phyloP scores from a whole-genome alignment of 2,888 invertebrate genomes.

The Prosapia bicincta region DNA sequence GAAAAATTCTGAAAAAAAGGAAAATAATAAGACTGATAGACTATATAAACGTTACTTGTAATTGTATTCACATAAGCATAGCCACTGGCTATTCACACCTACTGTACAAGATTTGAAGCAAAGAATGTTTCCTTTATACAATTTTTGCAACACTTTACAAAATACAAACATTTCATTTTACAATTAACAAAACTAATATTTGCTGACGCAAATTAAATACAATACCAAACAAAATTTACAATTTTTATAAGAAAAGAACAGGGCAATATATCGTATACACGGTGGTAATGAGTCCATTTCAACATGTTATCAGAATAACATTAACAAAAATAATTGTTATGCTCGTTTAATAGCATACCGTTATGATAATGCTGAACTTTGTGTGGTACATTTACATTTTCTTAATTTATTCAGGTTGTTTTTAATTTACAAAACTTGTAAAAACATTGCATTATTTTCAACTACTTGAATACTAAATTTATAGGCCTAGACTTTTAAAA shows the following conservation, averaged over 20 bases:
- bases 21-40: slow-evolving; percentile 20
- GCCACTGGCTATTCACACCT: slow-evolving; percentile 40
- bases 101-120: slow-evolving; percentile 38
- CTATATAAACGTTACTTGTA: slow-evolving; percentile 40
- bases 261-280: neutral
- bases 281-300: neutral
- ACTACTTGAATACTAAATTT: too few species aligned
- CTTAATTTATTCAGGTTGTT: too few species aligned
- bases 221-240: neutral
- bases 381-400: too few species aligned
- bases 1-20: neutral
- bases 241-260: neutral
- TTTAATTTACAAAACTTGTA: too few species aligned
- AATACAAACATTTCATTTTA: neutral
- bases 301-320: neutral
- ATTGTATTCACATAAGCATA: slow-evolving; percentile 39
- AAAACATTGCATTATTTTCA: too few species aligned
- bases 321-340: neutral
- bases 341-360: too few species aligned
- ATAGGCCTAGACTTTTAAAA: too few species aligned
- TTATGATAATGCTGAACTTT: neutral
- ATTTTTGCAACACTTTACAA: slow-evolving; percentile 12
- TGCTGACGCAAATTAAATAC: neutral
- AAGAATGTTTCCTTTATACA: slow-evolving; percentile 36
- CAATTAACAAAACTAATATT: neutral